Evolutionary conservation across 2,113 vertebrate species (phyloP).

Genomic region (rat (Rattus norvegicus)): DNA sequence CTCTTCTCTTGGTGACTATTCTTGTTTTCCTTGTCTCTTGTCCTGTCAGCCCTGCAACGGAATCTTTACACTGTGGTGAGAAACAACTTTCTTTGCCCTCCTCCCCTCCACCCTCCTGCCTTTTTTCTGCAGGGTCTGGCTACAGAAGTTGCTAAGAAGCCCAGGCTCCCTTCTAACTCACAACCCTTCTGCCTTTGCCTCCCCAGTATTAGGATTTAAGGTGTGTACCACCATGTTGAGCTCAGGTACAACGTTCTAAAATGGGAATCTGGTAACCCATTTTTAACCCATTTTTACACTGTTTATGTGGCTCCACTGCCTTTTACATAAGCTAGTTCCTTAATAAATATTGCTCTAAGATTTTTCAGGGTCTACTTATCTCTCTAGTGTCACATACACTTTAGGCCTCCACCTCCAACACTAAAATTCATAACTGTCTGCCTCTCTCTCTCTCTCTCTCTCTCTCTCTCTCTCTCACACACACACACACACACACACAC

Average conservation of each 20-base stretch:
- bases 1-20: neutral
- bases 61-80: neutral
- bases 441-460: too few species aligned
- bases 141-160: neutral
- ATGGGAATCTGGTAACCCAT: neutral
- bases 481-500: too few species aligned
- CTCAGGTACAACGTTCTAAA: conserved; percentile 11
- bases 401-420: neutral
- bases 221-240: neutral
- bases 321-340: neutral
- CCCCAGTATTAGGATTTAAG: neutral
- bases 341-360: neutral
- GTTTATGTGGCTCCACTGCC: neutral
- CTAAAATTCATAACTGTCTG: neutral
- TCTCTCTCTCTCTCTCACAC: too few species aligned
- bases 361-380: neutral
- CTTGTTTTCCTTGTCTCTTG: neutral
- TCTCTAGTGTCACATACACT: neutral
- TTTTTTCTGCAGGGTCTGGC: neutral
- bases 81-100: neutral
- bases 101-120: neutral
- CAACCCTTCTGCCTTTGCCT: neutral
- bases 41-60: neutral
- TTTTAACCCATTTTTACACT: neutral
- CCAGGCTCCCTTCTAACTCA: neutral